Percentiles rank a stretch among this genome's conserved stretches.
phyloP scores from a whole-genome alignment of 2,888 invertebrate species.

The Tillus elongatus region DNA sequence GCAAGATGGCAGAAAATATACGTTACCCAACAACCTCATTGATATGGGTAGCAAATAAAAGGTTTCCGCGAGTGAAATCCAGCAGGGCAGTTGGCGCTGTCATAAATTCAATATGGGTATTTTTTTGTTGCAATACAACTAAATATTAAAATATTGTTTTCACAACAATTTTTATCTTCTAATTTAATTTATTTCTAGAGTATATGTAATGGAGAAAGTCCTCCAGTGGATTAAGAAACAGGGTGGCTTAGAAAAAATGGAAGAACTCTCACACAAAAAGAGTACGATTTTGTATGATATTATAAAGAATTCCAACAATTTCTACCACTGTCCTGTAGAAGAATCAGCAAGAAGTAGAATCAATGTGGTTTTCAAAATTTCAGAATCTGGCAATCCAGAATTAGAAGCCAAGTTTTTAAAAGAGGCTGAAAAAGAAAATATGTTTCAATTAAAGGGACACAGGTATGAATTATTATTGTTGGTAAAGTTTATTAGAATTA shows the following conservation, averaged over 20 bases:
- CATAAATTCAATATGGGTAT: too few relatives aligned
- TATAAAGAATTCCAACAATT: constrained; percentile 76
- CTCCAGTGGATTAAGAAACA: constrained; percentile 83
- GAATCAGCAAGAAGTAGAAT: constrained; percentile 69
- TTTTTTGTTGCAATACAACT: too few relatives aligned
- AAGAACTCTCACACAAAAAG: constrained; percentile 57
- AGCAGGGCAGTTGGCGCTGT: too few relatives aligned
- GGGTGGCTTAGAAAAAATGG: constrained; percentile 81
- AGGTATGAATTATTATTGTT: constrained; percentile 58
- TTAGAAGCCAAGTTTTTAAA: constrained; percentile 80
- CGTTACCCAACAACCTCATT: too few relatives aligned
- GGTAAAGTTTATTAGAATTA: too few relatives aligned
- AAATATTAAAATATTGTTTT: too few relatives aligned
- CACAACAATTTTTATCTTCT: too few relatives aligned
- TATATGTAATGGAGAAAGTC: constrained; percentile 86
- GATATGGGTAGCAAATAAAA: too few relatives aligned
- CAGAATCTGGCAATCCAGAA: constrained; percentile 60
- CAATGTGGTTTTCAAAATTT: constrained; percentile 87
- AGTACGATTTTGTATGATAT: constrained; percentile 69
- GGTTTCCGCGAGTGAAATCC: too few relatives aligned
- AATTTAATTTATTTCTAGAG: constrained; percentile 47
- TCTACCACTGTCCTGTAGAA: constrained; percentile 71
- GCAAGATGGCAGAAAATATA: too few relatives aligned
- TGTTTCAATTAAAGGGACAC: constrained; percentile 92
- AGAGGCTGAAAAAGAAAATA: constrained; percentile 62